Evolutionary conservation across 2,113 vertebrate species (phyloP), one percentile per base, ranked within the genome.

Genomic region (Tringa solitaria): DNA sequence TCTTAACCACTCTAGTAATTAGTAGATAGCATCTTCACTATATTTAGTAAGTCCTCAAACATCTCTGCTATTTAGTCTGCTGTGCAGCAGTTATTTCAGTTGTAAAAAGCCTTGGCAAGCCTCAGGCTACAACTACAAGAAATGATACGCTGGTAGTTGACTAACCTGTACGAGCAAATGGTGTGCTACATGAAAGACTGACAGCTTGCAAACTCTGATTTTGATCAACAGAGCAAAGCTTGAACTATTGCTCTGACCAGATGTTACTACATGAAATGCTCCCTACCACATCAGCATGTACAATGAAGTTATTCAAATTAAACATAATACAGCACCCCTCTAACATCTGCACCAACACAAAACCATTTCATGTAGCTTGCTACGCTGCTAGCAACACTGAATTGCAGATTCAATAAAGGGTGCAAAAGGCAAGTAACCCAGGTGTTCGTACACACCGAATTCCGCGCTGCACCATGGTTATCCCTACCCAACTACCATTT

Each of bases 201-300:
- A 57, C n/a, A 86, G 67, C 90, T 92, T 91, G 70, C 68, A 61
- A 95, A 91, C 30, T 19, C 23, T 8, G 1, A 72, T 46, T 93
- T 77, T 60, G 48, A 59, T 7, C 43, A 78, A 41, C 14, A 63
- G 32, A 67, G 9, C 30, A 56, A 84, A 87, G 65, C 33, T 91
- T 26, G 12, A 82, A 27, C 33, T 82, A 24, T 9, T 69, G 39
- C 54, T 33, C 43, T 26, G 27, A 54, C 8, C 61, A 89, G 33
- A 8, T 4, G 7, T n/a, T 41, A 24, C 53, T n/a, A 3, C 1
- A 33, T 9, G 12, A 67, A 90, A 77, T 11, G 9, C 17, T 21
- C 16, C 39, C 60, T 32, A 2, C 72, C 1, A 5, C 6, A 4
- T 35, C 9, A 8, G 32, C 35, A 61, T 0, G 1, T n/a, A 79